phyloP scores from a whole-genome alignment of 2,113 vertebrate species.

The Mionectes macconnelli region DNA sequence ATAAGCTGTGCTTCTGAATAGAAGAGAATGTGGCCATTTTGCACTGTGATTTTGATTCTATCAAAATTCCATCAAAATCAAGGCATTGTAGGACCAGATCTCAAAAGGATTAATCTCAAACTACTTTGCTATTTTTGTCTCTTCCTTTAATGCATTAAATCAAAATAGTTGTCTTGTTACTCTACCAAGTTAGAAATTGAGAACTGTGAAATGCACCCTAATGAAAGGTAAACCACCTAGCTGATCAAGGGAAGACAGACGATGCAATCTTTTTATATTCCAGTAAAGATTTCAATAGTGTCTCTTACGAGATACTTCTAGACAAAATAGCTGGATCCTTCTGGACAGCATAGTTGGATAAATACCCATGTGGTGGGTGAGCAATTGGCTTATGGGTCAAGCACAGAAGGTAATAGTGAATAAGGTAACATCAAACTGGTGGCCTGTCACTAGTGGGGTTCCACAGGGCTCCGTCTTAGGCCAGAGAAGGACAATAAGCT shows the following conservation, averaged over 20 bases:
- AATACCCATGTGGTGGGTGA: background rate
- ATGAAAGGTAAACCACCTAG: background rate
- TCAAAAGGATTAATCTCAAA: background rate
- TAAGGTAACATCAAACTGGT: background rate
- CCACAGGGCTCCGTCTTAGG: background rate
- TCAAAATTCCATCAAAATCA: background rate
- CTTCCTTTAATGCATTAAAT: background rate
- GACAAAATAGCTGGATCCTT: no score
- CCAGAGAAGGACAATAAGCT: background rate
- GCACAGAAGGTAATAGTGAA: background rate
- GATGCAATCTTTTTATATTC: background rate
- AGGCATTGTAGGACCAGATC: fast-evolving
- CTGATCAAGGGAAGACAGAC: background rate
- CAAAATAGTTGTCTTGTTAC: background rate
- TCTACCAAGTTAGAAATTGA: background rate
- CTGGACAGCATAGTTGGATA: background rate
- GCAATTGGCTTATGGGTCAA: background rate
- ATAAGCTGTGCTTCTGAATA: fast-evolving
- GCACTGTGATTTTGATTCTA: no score
- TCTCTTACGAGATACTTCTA: background rate
- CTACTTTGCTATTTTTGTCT: background rate
- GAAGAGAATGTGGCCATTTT: background rate
- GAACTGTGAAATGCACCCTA: background rate
- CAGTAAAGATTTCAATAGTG: background rate
- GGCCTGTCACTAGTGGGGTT: background rate